Evolutionary conservation across 1,140 invertebrate species (phyloP).

Genomic region (Sipha flava): DNA sequence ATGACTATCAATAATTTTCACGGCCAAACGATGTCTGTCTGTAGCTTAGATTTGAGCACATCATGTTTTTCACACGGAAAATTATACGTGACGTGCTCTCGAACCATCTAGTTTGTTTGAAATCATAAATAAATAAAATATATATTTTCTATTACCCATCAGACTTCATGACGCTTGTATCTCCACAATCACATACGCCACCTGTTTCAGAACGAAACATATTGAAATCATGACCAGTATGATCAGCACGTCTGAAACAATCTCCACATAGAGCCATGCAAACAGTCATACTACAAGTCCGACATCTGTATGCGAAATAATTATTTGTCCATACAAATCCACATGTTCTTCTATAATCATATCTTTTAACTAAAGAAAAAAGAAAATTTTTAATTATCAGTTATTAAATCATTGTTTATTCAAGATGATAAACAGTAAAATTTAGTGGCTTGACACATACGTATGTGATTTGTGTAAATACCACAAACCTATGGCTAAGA

Average conservation of each 20-base stretch:
- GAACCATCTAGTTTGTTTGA: too few species aligned
- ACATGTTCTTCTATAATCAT: constrained; percentile 94
- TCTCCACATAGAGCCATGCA: constrained; percentile 98
- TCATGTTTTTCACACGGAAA: too few species aligned
- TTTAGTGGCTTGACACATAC: too few species aligned
- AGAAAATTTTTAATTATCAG: not conserved
- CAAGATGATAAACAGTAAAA: too few species aligned
- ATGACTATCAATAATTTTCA: too few species aligned
- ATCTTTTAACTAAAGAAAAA: constrained; percentile 73
- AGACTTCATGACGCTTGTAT: constrained; percentile 93
- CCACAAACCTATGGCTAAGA: too few species aligned
- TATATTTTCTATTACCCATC: constrained; percentile 68
- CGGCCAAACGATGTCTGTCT: too few species aligned
- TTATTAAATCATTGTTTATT: too few species aligned
- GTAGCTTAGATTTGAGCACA: too few species aligned
- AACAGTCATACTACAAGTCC: constrained; percentile 94
- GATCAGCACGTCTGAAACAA: constrained; percentile 94
- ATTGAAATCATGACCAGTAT: constrained; percentile 95
- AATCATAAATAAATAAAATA: too few species aligned
- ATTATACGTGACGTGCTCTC: too few species aligned
- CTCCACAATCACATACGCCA: constrained; percentile 96
- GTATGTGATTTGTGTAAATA: too few species aligned
- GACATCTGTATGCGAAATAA: constrained; percentile 93
- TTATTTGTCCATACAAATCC: constrained; percentile 96
- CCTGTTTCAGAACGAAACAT: constrained; percentile 97